These are phyloP conservation scores for Prunella himalayana DNA, from an alignment of 2,113 vertebrate genomes.

Conservation along the genomic window DNA sequence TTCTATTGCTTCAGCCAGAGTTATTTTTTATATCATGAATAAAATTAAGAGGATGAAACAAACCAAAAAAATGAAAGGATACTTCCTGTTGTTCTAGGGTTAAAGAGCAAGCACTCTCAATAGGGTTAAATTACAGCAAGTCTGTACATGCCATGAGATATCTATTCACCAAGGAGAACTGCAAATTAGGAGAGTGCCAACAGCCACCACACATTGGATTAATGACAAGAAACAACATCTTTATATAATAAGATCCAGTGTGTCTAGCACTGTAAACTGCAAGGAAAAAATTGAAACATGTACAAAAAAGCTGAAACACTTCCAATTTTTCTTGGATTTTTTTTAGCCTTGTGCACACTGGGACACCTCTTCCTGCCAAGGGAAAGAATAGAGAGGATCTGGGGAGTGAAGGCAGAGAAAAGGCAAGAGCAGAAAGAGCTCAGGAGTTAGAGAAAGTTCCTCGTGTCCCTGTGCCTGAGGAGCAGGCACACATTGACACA, in stretches of 20 bases:
- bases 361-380: conserved; percentile 51
- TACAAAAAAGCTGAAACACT: conserved; percentile 47
- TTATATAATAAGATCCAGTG: conserved; percentile 56
- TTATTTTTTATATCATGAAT: background rate
- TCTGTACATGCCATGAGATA: background rate
- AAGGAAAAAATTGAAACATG: conserved; percentile 53
- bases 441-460: background rate
- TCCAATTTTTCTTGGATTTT: conserved; percentile 53
- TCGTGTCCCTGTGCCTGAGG: accelerated
- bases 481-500: background rate
- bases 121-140: background rate
- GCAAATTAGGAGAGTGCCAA: conserved; percentile 35
- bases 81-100: background rate
- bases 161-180: conserved; percentile 7
- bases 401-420: background rate
- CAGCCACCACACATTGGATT: conserved; percentile 49
- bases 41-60: background rate
- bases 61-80: background rate
- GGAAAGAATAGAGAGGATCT: conserved; percentile 13
- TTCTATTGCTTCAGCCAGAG: background rate
- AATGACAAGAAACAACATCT: conserved; percentile 62
- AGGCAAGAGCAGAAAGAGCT: background rate
- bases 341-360: conserved; percentile 22
- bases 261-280: conserved; percentile 50
- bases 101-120: background rate